Evolutionary conservation across 2,888 invertebrate species (phyloP).

Genomic region (Cantharis flavilabris): DNA sequence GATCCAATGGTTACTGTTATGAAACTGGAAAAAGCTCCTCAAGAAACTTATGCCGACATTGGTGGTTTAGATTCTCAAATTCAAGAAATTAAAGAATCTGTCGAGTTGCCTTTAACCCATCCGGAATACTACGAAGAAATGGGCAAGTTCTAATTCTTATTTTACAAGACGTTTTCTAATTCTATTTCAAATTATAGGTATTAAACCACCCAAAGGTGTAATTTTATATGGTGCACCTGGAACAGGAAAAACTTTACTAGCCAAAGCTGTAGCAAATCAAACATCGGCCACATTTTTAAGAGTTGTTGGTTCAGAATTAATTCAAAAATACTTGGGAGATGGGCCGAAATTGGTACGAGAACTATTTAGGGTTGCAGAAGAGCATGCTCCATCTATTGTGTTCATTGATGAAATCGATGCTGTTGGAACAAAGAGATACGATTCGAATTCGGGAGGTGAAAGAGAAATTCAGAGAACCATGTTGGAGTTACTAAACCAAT

Average conservation of each 20-base stretch:
- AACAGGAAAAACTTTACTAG: slow-evolving; percentile 96
- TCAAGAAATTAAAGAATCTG: slow-evolving; percentile 97
- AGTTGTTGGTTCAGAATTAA: slow-evolving; percentile 98
- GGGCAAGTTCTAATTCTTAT: slow-evolving; percentile 62
- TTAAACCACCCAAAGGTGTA: slow-evolving; percentile 98
- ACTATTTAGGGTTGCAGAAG: slow-evolving; percentile 98
- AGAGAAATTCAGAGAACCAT: slow-evolving; percentile 99
- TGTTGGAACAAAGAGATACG: slow-evolving; percentile 97
- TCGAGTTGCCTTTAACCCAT: slow-evolving; percentile 97
- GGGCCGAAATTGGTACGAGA: slow-evolving; percentile 98
- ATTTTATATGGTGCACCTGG: slow-evolving; percentile 98
- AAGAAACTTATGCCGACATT: slow-evolving; percentile 99
- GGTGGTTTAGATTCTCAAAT: slow-evolving; percentile 97
- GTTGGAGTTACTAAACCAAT: slow-evolving; percentile 97
- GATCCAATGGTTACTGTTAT: slow-evolving; percentile 99
- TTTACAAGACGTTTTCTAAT: neutral
- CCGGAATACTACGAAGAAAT: slow-evolving; percentile 99
- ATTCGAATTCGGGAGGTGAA: slow-evolving; percentile 99
- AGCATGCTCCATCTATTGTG: slow-evolving; percentile 98
- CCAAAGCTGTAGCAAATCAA: slow-evolving; percentile 99
- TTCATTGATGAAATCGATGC: slow-evolving; percentile 99
- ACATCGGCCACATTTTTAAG: slow-evolving; percentile 98
- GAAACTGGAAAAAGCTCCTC: slow-evolving; percentile 99
- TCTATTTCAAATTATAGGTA: slow-evolving; percentile 52
- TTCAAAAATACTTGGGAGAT: slow-evolving; percentile 98